Evolutionary conservation across 2,888 invertebrate species (phyloP), one percentile per base, ranked within the genome.

Genomic region (Capitulum mitella): DNA sequence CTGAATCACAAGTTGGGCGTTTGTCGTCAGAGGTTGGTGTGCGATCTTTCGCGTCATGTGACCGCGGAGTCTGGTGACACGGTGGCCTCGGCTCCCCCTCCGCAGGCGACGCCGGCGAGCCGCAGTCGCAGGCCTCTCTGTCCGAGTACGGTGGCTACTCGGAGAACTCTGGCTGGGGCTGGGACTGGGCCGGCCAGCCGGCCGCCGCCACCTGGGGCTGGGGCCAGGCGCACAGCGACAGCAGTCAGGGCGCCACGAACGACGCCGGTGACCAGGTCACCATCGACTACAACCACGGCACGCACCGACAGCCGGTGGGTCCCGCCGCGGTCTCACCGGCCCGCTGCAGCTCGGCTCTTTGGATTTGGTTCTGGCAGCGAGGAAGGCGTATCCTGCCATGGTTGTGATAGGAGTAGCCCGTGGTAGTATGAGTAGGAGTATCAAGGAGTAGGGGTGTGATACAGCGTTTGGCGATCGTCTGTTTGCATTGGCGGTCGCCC

Each of bases 141-240:
- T 0, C 78, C 78, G 80, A 78, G 76, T 43, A 51, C 43, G 46
- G 78, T 74, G 70, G 78, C 46, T 29, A n/a, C n/a, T 12, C 37
- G 32, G 48, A 22, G 3, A 64, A 3, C 29, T 12, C 78, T 6
- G 80, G 80, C 76, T 81, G 81, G 81, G 81, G 81, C 34, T 80
- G 81, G 81, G 79, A 79, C 16, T 80, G 81, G 81, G 78, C 79
- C 14, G 79, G 80, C 61, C 80, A 80, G 22, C 48, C 79, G 40
- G 77, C 78, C 22, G 16, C 32, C 61, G 16, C 77, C 78, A 43
- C 77, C 77, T 64, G 80, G 77, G 29, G 40, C 79, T 48, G 58
- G 43, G n/a, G 43, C 51, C 43, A 43, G 43, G 6, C 43, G 19
- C n/a, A 14, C 14, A 61, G 26, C 48, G 48, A 43, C 80, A 78